These are phyloP conservation scores for Trichomycterus rosablanca DNA, from an alignment of 2,113 vertebrate genomes.

Conservation along the genomic window DNA sequence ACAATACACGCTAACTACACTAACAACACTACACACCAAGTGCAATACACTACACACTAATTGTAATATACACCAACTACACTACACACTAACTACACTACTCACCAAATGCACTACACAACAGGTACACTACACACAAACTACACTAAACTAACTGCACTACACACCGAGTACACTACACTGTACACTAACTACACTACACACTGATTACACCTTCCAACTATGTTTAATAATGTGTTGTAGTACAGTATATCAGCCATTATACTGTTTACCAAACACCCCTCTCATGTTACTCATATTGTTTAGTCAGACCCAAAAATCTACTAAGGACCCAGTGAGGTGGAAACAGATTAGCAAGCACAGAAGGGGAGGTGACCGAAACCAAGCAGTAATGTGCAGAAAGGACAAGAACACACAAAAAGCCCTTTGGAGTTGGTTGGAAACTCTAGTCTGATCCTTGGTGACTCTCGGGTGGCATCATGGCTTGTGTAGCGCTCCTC, in stretches of 20 bases:
- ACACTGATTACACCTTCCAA: too few relatives aligned
- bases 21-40: too few relatives aligned
- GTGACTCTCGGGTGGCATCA: constrained; percentile 33
- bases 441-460: too few relatives aligned
- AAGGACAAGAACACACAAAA: neutral
- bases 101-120: too few relatives aligned
- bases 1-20: too few relatives aligned
- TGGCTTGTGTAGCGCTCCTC: constrained; percentile 38
- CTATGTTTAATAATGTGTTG: too few relatives aligned
- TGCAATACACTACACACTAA: too few relatives aligned
- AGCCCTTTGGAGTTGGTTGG: too few relatives aligned
- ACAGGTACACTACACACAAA: too few relatives aligned
- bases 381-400: too few relatives aligned
- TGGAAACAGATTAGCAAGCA: neutral
- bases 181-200: neutral
- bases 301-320: neutral
- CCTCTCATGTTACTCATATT: constrained; percentile 1
- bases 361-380: neutral
- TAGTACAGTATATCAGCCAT: neutral
- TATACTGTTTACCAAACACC: neutral
- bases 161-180: neutral
- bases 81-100: too few relatives aligned
- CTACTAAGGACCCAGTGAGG: neutral
- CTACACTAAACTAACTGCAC: neutral
- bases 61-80: too few relatives aligned